Evolutionary conservation across 2,113 vertebrate species (phyloP).

Genomic region (Aythya baeri): DNA sequence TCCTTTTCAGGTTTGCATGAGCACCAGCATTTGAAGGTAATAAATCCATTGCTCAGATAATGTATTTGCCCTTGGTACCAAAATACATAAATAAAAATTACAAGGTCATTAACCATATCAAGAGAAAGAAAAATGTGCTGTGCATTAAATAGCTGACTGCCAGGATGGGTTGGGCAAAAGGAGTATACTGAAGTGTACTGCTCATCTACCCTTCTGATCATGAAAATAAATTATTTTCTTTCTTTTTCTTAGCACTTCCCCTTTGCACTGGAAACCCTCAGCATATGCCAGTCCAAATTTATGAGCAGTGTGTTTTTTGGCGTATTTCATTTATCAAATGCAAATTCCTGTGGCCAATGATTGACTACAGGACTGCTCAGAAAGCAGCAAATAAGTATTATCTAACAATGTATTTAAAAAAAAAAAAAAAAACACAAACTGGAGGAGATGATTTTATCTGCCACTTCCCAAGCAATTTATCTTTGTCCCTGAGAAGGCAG

Average conservation of each 20-base stretch:
- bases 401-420: neutral
- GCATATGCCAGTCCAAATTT: constrained; percentile 4
- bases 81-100: constrained; percentile 53
- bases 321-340: constrained; percentile 29
- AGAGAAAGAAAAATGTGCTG: constrained; percentile 10
- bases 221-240: constrained; percentile 17
- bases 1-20: constrained; percentile 23
- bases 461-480: neutral
- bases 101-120: constrained; percentile 46
- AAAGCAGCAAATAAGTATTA: neutral
- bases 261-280: neutral
- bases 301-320: neutral
- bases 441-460: neutral
- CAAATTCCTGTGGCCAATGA: constrained; percentile 21
- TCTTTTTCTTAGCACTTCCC: neutral
- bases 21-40: neutral
- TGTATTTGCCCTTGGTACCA: constrained; percentile 25
- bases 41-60: constrained; percentile 48
- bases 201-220: neutral
- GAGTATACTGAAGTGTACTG: neutral
- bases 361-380: neutral
- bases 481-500: neutral
- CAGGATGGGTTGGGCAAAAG: neutral
- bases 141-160: neutral
- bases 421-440: neutral